phyloP scores from a whole-genome alignment of 2,888 invertebrate species.

The Pelosia muscerda region DNA sequence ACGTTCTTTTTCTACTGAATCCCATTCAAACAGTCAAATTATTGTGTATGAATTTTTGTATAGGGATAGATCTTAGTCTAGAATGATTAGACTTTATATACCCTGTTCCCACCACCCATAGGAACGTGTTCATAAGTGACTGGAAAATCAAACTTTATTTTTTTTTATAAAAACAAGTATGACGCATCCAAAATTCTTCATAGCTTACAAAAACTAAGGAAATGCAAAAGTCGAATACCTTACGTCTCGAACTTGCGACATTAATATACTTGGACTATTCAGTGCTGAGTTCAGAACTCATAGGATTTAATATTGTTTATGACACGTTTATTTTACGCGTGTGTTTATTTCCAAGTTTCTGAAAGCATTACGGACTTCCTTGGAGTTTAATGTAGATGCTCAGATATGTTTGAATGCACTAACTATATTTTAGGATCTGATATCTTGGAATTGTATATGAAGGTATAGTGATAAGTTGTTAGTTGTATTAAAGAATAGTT shows the following conservation, averaged over 20 bases:
- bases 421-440: background rate
- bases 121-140: too few relatives aligned
- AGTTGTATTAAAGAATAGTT: background rate
- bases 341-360: slow-evolving; percentile 67
- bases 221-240: slow-evolving; percentile 73
- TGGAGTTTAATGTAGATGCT: slow-evolving; percentile 44
- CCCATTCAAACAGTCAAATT: too few relatives aligned
- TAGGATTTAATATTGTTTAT: slow-evolving; percentile 82
- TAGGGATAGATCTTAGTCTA: too few relatives aligned
- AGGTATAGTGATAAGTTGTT: background rate
- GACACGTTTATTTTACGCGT: slow-evolving; percentile 81
- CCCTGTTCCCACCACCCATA: too few relatives aligned
- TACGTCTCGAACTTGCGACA: slow-evolving; percentile 70
- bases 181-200: slow-evolving; percentile 33
- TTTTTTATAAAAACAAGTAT: background rate
- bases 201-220: slow-evolving; percentile 48
- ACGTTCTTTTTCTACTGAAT: too few relatives aligned
- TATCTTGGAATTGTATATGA: background rate
- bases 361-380: slow-evolving; percentile 60
- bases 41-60: too few relatives aligned
- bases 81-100: too few relatives aligned
- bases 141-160: too few relatives aligned
- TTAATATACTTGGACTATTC: slow-evolving; percentile 69
- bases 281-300: slow-evolving; percentile 56
- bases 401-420: slow-evolving; percentile 8